phyloP scores from a whole-genome alignment of 2,888 invertebrate genomes.

The Perizoma flavofasciatum region DNA sequence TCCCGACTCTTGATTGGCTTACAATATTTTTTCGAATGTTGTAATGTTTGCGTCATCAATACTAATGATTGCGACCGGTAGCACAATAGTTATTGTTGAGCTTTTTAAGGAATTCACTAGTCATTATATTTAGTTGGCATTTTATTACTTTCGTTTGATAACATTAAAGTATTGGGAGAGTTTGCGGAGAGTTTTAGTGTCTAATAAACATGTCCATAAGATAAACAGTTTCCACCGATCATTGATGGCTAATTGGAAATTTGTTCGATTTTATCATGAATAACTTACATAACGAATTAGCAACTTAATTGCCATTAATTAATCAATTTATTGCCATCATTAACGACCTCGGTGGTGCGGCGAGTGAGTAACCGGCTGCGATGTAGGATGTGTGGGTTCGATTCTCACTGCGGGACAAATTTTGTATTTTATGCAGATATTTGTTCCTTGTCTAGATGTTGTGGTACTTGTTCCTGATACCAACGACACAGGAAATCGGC shows the following conservation, averaged over 20 bases:
- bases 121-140: conserved; percentile 81
- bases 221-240: conserved; percentile 47
- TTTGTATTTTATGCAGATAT: too few relatives aligned
- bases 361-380: too few relatives aligned
- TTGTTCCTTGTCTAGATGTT: too few relatives aligned
- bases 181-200: conserved; percentile 39
- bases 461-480: too few relatives aligned
- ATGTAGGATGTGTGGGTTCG: too few relatives aligned
- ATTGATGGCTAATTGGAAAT: conserved; percentile 42
- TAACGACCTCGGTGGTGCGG: too few relatives aligned
- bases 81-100: conserved; percentile 79
- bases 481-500: too few relatives aligned
- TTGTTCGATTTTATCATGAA: conserved; percentile 27
- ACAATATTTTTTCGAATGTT: conserved; percentile 68
- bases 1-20: conserved; percentile 71
- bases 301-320: too few relatives aligned
- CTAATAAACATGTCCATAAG: conserved; percentile 48
- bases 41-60: conserved; percentile 81
- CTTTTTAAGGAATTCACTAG: conserved; percentile 70
- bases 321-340: too few relatives aligned
- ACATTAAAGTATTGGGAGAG: conserved; percentile 64
- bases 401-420: too few relatives aligned
- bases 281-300: conserved; percentile 3
- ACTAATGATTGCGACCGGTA: conserved; percentile 80
- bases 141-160: conserved; percentile 62